Evolutionary conservation across 1,140 invertebrate genomes (phyloP), one percentile per base, ranked within the genome.

Genomic region (Aethina tumida): DNA sequence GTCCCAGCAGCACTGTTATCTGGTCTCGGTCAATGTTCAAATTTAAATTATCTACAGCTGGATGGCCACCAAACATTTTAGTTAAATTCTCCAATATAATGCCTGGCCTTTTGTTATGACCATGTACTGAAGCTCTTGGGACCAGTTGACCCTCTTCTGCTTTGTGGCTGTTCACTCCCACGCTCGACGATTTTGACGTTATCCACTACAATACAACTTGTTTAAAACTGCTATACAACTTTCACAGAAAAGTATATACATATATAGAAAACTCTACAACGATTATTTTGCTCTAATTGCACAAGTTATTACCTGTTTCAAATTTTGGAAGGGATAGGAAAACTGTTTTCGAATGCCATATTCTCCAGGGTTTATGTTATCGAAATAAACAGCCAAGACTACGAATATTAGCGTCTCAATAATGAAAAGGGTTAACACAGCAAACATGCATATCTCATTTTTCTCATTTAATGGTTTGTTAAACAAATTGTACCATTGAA

Each of bases 1-100:
- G 78, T 2, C 88, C 89, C n/a, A 93, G 64, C 18, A 94, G 61
- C 13, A 84, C 70, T 2, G 74, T 78, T 16, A 81, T 76, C 58
- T 79, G 70, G 41, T 73, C 64, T 41, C 73, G 61, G 47, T 73
- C 77, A 52, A 91, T 81, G 42, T 86, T 78, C 22, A 92, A 55
- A 44, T 58, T 75, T 34, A 81, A 28, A 29, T 77, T 69, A 45
- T 82, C 73, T 0, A 94, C 78, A 8, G 81, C 89, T 5, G 49
- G 45, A 25, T 65, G 55, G 2, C 55, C 49, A 5, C 57, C 62
- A 44, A 62, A 75, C 2, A 52, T 42, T 61, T 75, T 76, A 2
- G 55, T 56, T 12, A 75, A 47, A 49, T 68, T 60, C 52, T 62
- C 50, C n/a, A n/a, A n/a, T 9, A 50, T 24, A n/a, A n/a, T n/a